These are phyloP conservation scores for Carpatolechia fugitivella DNA, from an alignment of 2,888 invertebrate species.

Conservation along the genomic window DNA sequence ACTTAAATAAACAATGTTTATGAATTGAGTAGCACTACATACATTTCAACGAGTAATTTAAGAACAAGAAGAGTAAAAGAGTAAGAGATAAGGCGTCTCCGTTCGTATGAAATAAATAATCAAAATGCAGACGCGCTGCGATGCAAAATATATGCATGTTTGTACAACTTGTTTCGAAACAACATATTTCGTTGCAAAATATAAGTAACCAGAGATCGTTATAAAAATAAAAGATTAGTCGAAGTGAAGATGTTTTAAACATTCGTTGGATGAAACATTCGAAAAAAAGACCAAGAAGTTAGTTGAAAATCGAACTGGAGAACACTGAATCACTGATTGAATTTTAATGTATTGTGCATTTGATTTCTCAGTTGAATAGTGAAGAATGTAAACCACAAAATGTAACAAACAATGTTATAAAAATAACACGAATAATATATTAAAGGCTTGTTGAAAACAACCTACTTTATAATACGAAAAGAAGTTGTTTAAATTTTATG, in stretches of 20 bases:
- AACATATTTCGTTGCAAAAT: slow-evolving; percentile 23
- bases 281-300: not conserved
- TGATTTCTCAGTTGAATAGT: not conserved
- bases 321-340: not conserved
- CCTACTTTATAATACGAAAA: no score
- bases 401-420: not conserved
- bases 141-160: slow-evolving; percentile 29
- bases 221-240: no score
- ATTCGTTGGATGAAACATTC: not conserved
- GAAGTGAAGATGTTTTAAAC: not conserved
- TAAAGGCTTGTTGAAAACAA: not conserved
- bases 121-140: not conserved
- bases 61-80: no score
- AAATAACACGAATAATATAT: not conserved
- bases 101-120: not conserved
- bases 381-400: not conserved
- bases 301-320: not conserved
- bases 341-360: not conserved
- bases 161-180: slow-evolving; percentile 38
- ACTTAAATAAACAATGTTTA: no score
- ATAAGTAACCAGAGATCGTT: slow-evolving; percentile 10
- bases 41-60: no score
- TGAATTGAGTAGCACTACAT: no score
- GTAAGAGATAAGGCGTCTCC: not conserved
- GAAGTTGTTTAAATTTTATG: no score